Percentiles rank a stretch among this genome's conserved stretches.
Conservation (phyloP, 2,113 vertebrate genomes). For the Bucco capensis region DNA sequence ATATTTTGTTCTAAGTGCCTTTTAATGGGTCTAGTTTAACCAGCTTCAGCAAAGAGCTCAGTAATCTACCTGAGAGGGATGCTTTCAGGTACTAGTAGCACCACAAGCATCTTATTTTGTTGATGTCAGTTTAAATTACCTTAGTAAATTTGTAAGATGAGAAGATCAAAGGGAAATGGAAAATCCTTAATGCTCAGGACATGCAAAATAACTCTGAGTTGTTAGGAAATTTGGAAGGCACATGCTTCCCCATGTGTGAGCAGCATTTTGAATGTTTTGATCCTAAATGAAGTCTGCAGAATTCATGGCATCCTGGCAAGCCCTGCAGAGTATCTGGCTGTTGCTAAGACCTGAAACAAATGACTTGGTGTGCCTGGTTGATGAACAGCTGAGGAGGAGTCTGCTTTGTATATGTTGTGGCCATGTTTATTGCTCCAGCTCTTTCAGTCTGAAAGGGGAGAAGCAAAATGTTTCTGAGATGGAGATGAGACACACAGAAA, state of each 20-base stretch:
- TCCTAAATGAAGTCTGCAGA: background rate
- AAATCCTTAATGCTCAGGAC: background rate
- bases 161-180: background rate
- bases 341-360: background rate
- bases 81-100: background rate
- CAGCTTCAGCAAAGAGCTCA: background rate
- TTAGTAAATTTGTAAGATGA: background rate
- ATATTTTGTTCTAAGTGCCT: background rate
- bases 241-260: background rate
- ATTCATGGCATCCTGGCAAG: background rate
- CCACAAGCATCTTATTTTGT: background rate
- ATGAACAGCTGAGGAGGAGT: background rate
- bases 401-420: background rate
- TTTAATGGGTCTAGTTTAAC: background rate
- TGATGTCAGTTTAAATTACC: background rate
- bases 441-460: background rate
- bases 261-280: background rate
- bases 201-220: background rate
- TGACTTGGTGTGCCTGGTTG: background rate
- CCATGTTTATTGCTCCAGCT: background rate
- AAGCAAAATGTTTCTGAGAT: background rate
- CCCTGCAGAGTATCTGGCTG: background rate
- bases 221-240: background rate
- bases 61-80: background rate
- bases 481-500: background rate